Percentiles rank a stretch among this genome's conserved stretches.
Conservation (phyloP, 2,888 invertebrate species). For the Microctonus hyperodae region DNA sequence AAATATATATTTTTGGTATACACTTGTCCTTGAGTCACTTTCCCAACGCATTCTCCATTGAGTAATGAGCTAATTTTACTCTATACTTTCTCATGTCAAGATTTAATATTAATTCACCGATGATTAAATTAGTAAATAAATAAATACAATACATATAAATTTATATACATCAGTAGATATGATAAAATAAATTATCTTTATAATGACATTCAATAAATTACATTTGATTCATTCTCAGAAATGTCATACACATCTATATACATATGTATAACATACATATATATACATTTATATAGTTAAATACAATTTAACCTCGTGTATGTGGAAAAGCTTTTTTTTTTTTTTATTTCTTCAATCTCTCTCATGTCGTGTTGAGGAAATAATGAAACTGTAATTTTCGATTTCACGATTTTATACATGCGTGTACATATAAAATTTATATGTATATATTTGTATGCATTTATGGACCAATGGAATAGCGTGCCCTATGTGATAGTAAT, state of each 20-base stretch:
- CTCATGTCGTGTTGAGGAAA: background rate
- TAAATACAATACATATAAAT: background rate
- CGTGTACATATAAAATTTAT: too few species aligned
- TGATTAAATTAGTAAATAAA: background rate
- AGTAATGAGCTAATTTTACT: slow-evolving; percentile 52
- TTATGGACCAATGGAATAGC: slow-evolving; percentile 1
- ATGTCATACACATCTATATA: background rate
- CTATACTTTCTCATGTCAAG: background rate
- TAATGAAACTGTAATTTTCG: slow-evolving; percentile 3
- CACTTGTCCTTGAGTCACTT: slow-evolving; percentile 47
- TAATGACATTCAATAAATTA: slow-evolving; percentile 2
- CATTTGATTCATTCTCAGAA: background rate
- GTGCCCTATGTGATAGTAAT: background rate
- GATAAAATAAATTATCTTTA: background rate
- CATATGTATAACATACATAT: too few species aligned
- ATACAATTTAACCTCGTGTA: slow-evolving; percentile 6
- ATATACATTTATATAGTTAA: background rate
- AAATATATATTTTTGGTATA: slow-evolving; percentile 43
- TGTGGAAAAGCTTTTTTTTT: background rate
- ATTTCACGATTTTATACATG: slow-evolving; percentile 13
- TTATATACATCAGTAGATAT: too few species aligned
- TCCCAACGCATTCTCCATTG: slow-evolving; percentile 49
- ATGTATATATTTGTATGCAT: background rate
- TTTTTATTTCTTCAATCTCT: slow-evolving; percentile 2
- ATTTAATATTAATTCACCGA: background rate